Conservation (phyloP, 2,888 invertebrate genomes). For the Boloria euphrosyne region DNA sequence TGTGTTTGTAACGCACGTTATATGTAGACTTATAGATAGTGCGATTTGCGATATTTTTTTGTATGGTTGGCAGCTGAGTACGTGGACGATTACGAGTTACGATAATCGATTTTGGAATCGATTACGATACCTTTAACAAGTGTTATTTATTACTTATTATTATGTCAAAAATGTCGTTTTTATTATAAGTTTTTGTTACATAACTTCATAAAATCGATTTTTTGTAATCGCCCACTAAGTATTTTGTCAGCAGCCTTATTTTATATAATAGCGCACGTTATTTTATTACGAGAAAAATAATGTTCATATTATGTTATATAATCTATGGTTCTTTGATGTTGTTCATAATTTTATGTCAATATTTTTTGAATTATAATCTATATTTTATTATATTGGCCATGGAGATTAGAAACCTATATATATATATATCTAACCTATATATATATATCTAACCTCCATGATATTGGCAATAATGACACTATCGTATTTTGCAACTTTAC, state of each 20-base stretch:
- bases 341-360: slow-evolving; percentile 7
- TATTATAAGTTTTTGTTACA: not conserved
- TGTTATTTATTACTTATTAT: not conserved
- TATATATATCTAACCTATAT: too few species aligned
- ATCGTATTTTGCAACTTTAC: not conserved
- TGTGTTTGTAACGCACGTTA: slow-evolving; percentile 55
- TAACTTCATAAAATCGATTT: not conserved
- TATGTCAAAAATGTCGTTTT: not conserved
- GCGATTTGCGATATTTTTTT: slow-evolving; percentile 45
- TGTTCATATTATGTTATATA: slow-evolving; percentile 34
- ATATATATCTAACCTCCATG: too few species aligned
- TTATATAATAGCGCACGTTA: slow-evolving; percentile 33
- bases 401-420: too few species aligned
- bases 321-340: slow-evolving; percentile 22
- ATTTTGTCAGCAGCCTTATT: slow-evolving; percentile 37
- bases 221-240: slow-evolving; percentile 1
- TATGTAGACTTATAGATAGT: slow-evolving; percentile 51
- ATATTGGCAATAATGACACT: not conserved
- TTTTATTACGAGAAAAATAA: slow-evolving; percentile 15
- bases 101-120: not conserved
- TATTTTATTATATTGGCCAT: slow-evolving; percentile 12
- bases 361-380: slow-evolving; percentile 7
- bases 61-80: slow-evolving; percentile 33
- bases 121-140: not conserved
- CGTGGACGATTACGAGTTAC: not conserved